Percentiles rank a stretch among this genome's conserved stretches.
Conservation (phyloP, 2,113 vertebrate species). For the Podarcis muralis region DNA sequence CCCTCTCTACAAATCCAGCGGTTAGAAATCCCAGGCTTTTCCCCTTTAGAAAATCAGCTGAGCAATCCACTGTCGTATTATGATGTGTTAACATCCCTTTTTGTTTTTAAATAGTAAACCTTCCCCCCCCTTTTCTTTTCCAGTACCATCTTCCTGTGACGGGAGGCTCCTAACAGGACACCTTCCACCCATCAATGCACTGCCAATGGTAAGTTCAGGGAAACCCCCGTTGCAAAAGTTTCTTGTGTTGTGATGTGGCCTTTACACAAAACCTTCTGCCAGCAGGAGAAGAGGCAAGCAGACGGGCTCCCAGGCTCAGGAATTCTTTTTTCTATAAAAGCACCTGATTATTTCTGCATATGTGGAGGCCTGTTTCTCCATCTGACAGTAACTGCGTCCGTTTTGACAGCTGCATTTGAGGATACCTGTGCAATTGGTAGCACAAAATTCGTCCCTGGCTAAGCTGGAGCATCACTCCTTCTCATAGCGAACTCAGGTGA, state of each 20-base stretch:
- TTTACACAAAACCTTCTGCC: background rate
- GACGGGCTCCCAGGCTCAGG: background rate
- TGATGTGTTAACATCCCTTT: background rate
- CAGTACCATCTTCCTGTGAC: constrained; percentile 69
- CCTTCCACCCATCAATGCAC: constrained; percentile 80
- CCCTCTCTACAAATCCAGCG: background rate
- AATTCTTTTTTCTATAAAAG: background rate
- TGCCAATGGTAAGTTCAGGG: constrained; percentile 79
- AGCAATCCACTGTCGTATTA: accelerated
- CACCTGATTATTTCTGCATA: constrained; percentile 2
- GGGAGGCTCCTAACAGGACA: constrained; percentile 67
- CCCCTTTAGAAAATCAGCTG: background rate
- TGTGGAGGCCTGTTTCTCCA: constrained; percentile 27
- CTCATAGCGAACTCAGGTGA: background rate
- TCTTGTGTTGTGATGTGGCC: background rate
- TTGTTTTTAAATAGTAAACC: constrained; percentile 30
- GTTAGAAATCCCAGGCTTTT: background rate
- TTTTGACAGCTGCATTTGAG: constrained; percentile 7
- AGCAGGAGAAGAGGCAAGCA: background rate
- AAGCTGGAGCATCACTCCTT: background rate
- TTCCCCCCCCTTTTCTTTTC: constrained; percentile 51
- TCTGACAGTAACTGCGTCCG: constrained; percentile 11
- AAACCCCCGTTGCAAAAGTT: background rate
- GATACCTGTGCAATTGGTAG: constrained; percentile 9
- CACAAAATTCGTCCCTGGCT: constrained; percentile 47